phyloP scores from a whole-genome alignment of 2,113 vertebrate genomes.

The Eolophus roseicapilla region DNA sequence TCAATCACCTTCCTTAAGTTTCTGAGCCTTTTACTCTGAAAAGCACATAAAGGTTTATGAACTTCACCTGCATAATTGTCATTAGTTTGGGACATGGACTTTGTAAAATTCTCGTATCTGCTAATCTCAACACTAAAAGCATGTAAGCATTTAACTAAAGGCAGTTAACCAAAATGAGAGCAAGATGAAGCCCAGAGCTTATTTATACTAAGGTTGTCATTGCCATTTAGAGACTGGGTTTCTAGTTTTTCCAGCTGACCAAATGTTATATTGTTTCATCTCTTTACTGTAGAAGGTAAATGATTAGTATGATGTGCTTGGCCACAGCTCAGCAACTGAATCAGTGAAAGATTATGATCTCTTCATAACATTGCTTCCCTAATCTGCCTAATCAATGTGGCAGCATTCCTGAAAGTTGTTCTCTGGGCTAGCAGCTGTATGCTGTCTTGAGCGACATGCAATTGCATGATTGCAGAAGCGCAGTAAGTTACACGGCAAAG shows the following conservation, averaged over 20 bases:
- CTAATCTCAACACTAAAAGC: background rate
- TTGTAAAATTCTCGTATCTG: background rate
- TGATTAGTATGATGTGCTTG: background rate
- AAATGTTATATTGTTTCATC: background rate
- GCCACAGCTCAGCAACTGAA: background rate
- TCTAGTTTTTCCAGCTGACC: background rate
- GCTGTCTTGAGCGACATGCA: accelerated
- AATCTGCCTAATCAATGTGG: background rate
- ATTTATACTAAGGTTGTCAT: background rate
- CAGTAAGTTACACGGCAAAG: background rate
- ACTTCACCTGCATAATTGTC: background rate
- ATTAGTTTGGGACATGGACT: background rate
- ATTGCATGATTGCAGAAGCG: background rate
- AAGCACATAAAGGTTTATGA: background rate
- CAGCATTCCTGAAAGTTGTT: background rate
- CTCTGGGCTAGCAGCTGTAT: background rate
- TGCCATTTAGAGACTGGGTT: background rate
- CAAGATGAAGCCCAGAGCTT: background rate
- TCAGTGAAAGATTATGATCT: background rate
- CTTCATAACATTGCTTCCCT: background rate
- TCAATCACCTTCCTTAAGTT: background rate
- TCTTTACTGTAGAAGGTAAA: background rate
- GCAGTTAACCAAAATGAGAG: background rate
- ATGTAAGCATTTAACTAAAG: background rate
- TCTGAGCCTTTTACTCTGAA: background rate